Percentiles rank a stretch among this genome's conserved stretches.
These are phyloP conservation scores for Pampusana beccarii DNA, from an alignment of 2,113 vertebrate species.

Conservation along the genomic window DNA sequence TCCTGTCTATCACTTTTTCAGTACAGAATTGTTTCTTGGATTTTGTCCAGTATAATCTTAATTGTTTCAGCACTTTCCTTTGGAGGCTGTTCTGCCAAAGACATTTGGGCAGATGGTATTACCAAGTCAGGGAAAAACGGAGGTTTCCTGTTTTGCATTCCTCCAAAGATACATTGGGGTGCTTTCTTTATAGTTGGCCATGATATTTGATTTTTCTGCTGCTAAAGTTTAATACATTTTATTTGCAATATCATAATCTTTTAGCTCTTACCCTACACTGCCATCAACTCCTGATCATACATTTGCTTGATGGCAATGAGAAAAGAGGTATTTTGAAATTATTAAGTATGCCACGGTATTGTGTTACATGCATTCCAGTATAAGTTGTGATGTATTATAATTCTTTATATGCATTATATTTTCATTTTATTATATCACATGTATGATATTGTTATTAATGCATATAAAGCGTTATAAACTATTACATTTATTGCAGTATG, in stretches of 20 bases:
- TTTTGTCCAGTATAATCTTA: slow-evolving; percentile 3
- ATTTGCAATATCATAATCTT: background rate
- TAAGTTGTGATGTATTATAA: background rate
- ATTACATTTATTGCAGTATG: background rate
- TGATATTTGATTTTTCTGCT: background rate
- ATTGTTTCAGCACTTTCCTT: slow-evolving; percentile 17
- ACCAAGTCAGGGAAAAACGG: background rate
- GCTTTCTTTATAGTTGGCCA: background rate
- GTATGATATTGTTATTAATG: background rate
- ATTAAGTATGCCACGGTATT: background rate
- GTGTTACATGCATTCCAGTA: background rate
- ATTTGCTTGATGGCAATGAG: background rate
- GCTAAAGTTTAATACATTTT: background rate
- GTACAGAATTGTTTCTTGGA: slow-evolving; percentile 15
- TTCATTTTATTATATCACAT: background rate
- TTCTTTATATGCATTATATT: background rate
- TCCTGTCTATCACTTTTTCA: background rate
- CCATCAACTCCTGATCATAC: background rate
- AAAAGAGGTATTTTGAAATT: background rate
- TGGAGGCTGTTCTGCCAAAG: slow-evolving; percentile 3
- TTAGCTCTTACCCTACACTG: background rate
- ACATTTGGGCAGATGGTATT: background rate
- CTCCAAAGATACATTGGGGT: background rate
- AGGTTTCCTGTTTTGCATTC: background rate
- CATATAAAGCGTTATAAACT: background rate